These are phyloP conservation scores for Euphydryas editha DNA, from an alignment of 2,888 invertebrate genomes.

Conservation along the genomic window DNA sequence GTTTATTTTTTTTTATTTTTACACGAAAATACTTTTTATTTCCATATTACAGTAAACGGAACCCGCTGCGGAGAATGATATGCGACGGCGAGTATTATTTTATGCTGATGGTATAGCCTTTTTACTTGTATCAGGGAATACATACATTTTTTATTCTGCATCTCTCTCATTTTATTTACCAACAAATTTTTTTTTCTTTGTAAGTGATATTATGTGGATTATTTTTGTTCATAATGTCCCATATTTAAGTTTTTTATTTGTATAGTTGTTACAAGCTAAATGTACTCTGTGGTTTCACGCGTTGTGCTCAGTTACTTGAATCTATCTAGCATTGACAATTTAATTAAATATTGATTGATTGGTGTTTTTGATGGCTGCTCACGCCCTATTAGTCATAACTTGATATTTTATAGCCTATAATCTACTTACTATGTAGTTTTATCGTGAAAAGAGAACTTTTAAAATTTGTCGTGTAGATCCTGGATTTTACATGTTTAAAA, in stretches of 20 bases:
- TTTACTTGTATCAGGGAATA: slow-evolving; percentile 33
- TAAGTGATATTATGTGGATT: neutral
- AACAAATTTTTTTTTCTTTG: slow-evolving; percentile 20
- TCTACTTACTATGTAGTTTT: too few species aligned
- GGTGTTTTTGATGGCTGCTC: too few species aligned
- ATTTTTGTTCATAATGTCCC: neutral
- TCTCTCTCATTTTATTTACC: slow-evolving; percentile 19
- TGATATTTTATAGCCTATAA: too few species aligned
- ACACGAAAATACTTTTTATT: slow-evolving; percentile 64
- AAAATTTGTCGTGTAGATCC: too few species aligned
- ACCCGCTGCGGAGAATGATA: slow-evolving; percentile 40
- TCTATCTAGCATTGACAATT: too few species aligned
- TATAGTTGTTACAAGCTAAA: neutral
- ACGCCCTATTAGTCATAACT: too few species aligned
- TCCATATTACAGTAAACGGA: slow-evolving; percentile 55
- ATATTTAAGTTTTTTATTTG: neutral
- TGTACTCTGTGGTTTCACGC: too few species aligned
- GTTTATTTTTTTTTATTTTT: slow-evolving; percentile 58
- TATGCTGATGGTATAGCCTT: slow-evolving; percentile 49
- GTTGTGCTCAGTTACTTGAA: too few species aligned
- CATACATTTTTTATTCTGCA: slow-evolving; percentile 30
- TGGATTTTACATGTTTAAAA: too few species aligned
- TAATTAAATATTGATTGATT: too few species aligned
- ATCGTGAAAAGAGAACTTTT: too few species aligned
- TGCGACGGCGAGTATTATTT: slow-evolving; percentile 44